These are phyloP conservation scores for Australoheros facetus DNA, from an alignment of 2,797 vertebrate species.

Conservation along the genomic window DNA sequence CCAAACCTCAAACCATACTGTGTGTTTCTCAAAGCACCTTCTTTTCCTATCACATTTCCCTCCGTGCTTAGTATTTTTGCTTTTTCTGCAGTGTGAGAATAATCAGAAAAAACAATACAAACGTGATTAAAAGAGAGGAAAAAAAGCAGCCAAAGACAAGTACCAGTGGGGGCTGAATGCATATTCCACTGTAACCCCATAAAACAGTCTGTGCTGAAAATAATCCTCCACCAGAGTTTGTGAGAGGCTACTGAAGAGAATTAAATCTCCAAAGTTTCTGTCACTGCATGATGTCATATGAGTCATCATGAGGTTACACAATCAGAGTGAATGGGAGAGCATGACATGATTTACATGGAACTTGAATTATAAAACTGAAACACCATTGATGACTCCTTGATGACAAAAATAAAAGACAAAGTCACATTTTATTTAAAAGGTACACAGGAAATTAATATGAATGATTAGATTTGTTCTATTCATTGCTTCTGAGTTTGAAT, in stretches of 20 bases:
- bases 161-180: not conserved
- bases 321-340: too few species aligned
- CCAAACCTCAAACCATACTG: not conserved
- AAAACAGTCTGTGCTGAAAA: slow-evolving; percentile 1
- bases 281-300: too few species aligned
- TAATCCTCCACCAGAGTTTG: not conserved
- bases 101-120: slow-evolving; percentile 12
- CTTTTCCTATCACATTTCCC: not conserved
- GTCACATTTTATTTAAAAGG: too few species aligned
- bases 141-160: slow-evolving; percentile 14
- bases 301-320: too few species aligned
- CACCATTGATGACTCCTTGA: too few species aligned
- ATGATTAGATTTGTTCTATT: too few species aligned
- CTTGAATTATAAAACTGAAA: too few species aligned
- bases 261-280: too few species aligned
- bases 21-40: not conserved
- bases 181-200: slow-evolving; percentile 32
- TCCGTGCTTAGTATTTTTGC: not conserved
- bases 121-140: slow-evolving; percentile 7
- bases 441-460: too few species aligned
- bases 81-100: not conserved
- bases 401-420: too few species aligned
- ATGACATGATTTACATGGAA: too few species aligned
- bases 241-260: not conserved
- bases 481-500: too few species aligned